phyloP scores from a whole-genome alignment of 2,113 vertebrate species.

The Crotalus horridus region DNA sequence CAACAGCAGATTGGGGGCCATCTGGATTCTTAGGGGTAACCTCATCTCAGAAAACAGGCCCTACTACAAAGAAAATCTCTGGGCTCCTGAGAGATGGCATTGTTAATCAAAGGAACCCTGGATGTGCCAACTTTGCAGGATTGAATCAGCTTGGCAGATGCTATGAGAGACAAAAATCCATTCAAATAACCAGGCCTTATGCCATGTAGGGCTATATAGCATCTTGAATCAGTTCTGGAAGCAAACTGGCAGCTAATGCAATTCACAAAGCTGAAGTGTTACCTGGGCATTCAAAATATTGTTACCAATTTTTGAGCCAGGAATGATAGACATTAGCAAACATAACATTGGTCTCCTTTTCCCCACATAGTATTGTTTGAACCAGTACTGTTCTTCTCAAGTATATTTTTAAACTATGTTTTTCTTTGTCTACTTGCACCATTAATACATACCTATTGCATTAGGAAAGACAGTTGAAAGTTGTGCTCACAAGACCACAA shows the following conservation, averaged over 20 bases:
- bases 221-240: neutral
- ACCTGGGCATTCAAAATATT: neutral
- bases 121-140: neutral
- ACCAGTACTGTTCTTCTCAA: neutral
- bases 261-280: neutral
- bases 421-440: conserved; percentile 2
- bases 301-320: neutral
- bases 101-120: neutral
- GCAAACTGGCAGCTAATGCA: neutral
- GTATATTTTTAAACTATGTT: neutral
- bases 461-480: conserved; percentile 22
- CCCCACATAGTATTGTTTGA: neutral
- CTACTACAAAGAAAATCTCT: neutral
- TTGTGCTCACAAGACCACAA: conserved; percentile 19
- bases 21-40: neutral
- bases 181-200: neutral
- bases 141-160: neutral
- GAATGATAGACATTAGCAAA: neutral
- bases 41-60: neutral
- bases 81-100: neutral
- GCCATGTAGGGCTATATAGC: neutral
- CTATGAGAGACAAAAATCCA: neutral
- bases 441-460: neutral
- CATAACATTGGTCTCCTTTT: neutral
- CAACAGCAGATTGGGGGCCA: neutral